These are phyloP conservation scores for Campoplex nolae DNA, from an alignment of 2,888 invertebrate genomes.

Conservation along the genomic window DNA sequence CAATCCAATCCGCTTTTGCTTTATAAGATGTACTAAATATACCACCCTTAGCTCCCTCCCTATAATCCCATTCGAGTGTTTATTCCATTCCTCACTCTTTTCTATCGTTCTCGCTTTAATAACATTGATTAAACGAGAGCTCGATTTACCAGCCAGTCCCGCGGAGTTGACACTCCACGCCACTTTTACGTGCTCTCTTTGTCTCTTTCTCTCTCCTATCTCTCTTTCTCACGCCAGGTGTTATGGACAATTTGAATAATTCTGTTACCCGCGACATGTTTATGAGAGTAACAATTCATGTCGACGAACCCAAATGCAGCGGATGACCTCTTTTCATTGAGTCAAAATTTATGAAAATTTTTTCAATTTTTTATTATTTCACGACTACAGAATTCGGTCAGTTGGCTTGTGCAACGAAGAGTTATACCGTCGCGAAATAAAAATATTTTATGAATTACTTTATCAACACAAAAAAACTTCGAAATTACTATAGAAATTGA, in stretches of 20 bases:
- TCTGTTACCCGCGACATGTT: background rate
- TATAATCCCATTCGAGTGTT: constrained; percentile 65
- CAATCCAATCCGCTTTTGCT: constrained; percentile 58
- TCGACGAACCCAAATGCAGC: background rate
- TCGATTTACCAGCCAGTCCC: constrained; percentile 14
- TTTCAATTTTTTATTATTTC: background rate
- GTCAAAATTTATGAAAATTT: background rate
- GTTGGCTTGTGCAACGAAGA: too few species aligned
- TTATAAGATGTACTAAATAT: constrained; percentile 25
- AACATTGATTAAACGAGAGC: constrained; percentile 52
- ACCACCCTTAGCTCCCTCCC: constrained; percentile 19
- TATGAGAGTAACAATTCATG: background rate
- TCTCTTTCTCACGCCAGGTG: background rate
- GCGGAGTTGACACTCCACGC: constrained; percentile 39
- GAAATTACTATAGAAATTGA: too few species aligned
- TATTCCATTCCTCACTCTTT: constrained; percentile 49
- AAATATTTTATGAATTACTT: too few species aligned
- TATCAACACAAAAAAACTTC: too few species aligned
- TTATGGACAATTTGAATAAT: background rate
- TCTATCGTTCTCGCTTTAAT: constrained; percentile 52
- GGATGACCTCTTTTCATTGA: too few species aligned
- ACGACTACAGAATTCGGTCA: background rate
- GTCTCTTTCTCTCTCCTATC: too few species aligned
- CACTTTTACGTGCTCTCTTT: constrained; percentile 33
- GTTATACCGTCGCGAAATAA: too few species aligned